Conservation (phyloP, 2,888 invertebrate genomes). For the Drosophila ezoana region DNA sequence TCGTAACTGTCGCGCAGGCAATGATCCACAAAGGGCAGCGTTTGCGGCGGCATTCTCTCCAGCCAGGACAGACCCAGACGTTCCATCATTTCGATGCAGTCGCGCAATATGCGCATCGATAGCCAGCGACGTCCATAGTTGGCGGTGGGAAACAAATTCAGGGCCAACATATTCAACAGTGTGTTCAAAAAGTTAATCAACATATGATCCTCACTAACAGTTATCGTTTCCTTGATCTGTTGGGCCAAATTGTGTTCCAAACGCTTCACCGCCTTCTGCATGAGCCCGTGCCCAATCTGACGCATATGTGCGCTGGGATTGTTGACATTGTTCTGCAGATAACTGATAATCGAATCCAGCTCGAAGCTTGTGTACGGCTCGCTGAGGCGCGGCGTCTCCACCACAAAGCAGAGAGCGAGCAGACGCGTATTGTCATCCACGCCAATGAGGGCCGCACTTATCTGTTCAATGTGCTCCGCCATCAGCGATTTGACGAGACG, state of each 20-base stretch:
- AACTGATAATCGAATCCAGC: slow-evolving; percentile 87
- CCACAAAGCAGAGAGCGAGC: slow-evolving; percentile 89
- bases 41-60: slow-evolving; percentile 80
- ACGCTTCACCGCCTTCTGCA: slow-evolving; percentile 88
- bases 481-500: slow-evolving; percentile 7
- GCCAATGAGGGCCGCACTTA: slow-evolving; percentile 86
- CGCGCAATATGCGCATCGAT: slow-evolving; percentile 87
- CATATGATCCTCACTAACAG: slow-evolving; percentile 29
- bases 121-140: slow-evolving; percentile 88
- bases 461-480: slow-evolving; percentile 54
- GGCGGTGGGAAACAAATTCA: slow-evolving; percentile 86
- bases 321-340: slow-evolving; percentile 89
- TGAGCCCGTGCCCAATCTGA: slow-evolving; percentile 87
- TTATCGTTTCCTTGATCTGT: slow-evolving; percentile 39
- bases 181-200: slow-evolving; percentile 86
- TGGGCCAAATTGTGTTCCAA: slow-evolving; percentile 85
- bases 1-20: slow-evolving; percentile 92
- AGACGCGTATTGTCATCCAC: slow-evolving; percentile 87
- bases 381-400: slow-evolving; percentile 91
- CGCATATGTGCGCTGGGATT: slow-evolving; percentile 86
- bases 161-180: slow-evolving; percentile 86
- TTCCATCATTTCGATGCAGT: slow-evolving; percentile 73
- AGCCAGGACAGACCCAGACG: slow-evolving; percentile 55
- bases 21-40: slow-evolving; percentile 77
- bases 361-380: slow-evolving; percentile 88